Evolutionary conservation across 1,140 invertebrate species (phyloP).

Genomic region (Apocrypta bakeri): DNA sequence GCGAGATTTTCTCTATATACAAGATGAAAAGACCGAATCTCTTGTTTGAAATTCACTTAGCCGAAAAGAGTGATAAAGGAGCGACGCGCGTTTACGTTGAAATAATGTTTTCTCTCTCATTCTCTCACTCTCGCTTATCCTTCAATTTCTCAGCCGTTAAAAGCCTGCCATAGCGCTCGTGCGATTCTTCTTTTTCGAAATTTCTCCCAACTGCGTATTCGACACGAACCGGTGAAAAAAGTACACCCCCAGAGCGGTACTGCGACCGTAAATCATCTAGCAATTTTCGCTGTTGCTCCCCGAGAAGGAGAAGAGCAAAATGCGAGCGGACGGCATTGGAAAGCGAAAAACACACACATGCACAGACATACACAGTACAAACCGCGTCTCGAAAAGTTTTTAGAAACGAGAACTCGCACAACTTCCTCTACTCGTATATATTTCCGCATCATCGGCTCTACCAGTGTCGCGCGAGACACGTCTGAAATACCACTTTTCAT

Average conservation of each 20-base stretch:
- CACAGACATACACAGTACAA: not conserved
- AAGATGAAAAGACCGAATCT: no score
- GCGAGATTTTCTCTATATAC: no score
- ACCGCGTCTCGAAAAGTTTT: not conserved
- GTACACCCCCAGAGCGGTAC: not conserved
- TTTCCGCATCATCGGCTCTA: not conserved
- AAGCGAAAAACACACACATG: not conserved
- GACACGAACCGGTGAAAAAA: not conserved
- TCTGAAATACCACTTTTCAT: not conserved
- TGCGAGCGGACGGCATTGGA: not conserved
- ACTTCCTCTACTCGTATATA: not conserved
- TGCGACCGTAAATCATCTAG: not conserved
- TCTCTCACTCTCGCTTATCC: not conserved
- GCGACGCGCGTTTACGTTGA: not conserved
- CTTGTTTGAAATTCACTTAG: not conserved
- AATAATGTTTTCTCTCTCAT: not conserved
- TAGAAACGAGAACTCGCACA: not conserved
- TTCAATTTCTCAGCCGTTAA: conserved; percentile 4
- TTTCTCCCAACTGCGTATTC: not conserved
- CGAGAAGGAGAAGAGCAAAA: not conserved
- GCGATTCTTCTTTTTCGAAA: not conserved
- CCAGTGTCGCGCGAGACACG: no score
- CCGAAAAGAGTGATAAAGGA: not conserved
- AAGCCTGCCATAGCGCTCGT: not conserved
- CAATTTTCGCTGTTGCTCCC: not conserved